A percentile compares a stretch with the other conserved stretches of the same genome.
Conservation (phyloP, 1,140 invertebrate genomes). For the Plectrocnemia conspersa region DNA sequence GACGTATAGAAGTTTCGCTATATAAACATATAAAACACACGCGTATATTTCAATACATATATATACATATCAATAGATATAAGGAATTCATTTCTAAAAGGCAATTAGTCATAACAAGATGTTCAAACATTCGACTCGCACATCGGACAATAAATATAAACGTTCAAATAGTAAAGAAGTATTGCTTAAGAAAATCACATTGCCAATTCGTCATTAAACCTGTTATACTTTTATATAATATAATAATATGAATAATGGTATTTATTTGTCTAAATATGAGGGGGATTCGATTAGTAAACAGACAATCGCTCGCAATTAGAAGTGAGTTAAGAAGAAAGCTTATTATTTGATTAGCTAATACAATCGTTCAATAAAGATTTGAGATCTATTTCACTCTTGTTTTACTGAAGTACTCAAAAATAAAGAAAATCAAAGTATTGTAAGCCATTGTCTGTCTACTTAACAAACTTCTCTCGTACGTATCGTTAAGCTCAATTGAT, state of each 20-base stretch:
- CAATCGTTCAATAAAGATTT: too few relatives aligned
- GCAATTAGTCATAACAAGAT: not conserved
- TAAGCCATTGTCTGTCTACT: too few relatives aligned
- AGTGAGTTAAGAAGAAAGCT: too few relatives aligned
- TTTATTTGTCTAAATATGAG: too few relatives aligned
- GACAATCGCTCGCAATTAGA: too few relatives aligned
- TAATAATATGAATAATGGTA: not conserved
- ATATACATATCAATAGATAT: not conserved
- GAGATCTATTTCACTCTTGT: too few relatives aligned
- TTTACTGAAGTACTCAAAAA: too few relatives aligned
- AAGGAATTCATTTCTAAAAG: constrained; percentile 5
- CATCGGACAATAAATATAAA: constrained; percentile 13
- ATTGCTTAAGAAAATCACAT: constrained; percentile 28
- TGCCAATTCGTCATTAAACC: constrained; percentile 31
- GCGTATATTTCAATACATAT: not conserved
- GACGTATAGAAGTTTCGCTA: not conserved
- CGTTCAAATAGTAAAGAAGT: constrained; percentile 18
- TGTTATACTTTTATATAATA: constrained; percentile 1
- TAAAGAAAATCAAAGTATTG: too few relatives aligned
- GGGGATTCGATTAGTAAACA: too few relatives aligned
- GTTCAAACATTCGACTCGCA: constrained; percentile 17
- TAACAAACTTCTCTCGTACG: too few relatives aligned
- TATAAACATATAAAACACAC: constrained; percentile 4
- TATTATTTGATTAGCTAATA: too few relatives aligned
- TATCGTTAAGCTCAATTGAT: constrained; percentile 36